A percentile compares a stretch with the other conserved stretches of the same genome.
These are phyloP conservation scores for Peromyscus polionotus DNA, from an alignment of 2,113 vertebrate genomes.

Conservation along the genomic window DNA sequence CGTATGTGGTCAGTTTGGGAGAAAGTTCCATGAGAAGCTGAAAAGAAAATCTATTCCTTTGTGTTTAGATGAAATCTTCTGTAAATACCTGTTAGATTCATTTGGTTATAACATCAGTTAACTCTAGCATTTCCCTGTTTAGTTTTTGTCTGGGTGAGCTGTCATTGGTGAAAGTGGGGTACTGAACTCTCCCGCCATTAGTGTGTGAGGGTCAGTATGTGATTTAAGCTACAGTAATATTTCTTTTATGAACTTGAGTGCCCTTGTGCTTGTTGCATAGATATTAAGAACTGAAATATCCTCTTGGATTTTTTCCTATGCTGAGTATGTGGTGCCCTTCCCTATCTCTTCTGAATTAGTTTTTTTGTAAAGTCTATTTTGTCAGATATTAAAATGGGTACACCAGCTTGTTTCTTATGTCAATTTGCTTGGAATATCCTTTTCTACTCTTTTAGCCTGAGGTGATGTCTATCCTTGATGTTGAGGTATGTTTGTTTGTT, in stretches of 20 bases:
- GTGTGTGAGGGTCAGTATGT: background rate
- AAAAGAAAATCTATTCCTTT: background rate
- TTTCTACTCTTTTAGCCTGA: background rate
- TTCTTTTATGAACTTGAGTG: background rate
- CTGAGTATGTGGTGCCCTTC: background rate
- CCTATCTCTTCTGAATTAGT: background rate
- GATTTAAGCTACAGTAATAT: background rate
- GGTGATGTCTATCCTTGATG: background rate
- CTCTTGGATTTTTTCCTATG: background rate
- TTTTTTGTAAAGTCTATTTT: background rate
- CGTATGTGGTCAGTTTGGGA: too few relatives aligned
- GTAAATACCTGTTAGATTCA: background rate
- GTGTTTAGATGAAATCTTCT: background rate
- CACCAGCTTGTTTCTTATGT: background rate
- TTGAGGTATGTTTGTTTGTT: background rate
- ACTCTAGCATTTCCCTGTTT: background rate
- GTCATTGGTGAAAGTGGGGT: background rate
- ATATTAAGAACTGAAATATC: background rate
- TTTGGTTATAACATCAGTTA: background rate
- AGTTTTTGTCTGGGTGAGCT: background rate
- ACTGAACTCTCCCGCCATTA: background rate
- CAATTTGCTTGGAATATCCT: background rate
- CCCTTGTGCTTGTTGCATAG: background rate
- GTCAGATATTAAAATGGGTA: background rate
- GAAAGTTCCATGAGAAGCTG: too few relatives aligned